These are phyloP conservation scores for Noctuana brunneofusca DNA, from an alignment of 2,888 invertebrate species.

Conservation along the genomic window DNA sequence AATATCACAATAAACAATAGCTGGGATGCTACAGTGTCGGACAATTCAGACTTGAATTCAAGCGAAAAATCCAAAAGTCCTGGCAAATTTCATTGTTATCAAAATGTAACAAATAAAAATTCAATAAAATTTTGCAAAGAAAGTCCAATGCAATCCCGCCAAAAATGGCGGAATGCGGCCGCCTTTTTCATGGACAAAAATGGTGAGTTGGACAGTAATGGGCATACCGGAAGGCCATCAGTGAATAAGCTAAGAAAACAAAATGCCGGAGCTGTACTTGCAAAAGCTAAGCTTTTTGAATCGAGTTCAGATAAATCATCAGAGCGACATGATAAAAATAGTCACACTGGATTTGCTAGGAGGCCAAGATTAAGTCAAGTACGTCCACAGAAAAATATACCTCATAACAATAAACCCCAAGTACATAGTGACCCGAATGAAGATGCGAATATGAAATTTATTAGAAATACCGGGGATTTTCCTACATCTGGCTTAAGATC, in stretches of 20 bases:
- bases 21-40: slow-evolving; percentile 61
- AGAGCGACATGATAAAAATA: slow-evolving; percentile 60
- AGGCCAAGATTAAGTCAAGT: slow-evolving; percentile 62
- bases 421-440: slow-evolving; percentile 44
- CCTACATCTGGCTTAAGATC: slow-evolving; percentile 40
- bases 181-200: slow-evolving; percentile 80
- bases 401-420: slow-evolving; percentile 51
- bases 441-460: slow-evolving; percentile 42
- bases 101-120: slow-evolving; percentile 53
- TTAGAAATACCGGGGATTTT: slow-evolving; percentile 43
- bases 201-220: slow-evolving; percentile 67
- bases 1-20: slow-evolving; percentile 57
- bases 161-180: slow-evolving; percentile 82
- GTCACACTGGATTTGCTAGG: slow-evolving; percentile 68
- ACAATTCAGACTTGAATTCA: slow-evolving; percentile 56
- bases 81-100: slow-evolving; percentile 52
- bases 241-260: slow-evolving; percentile 87
- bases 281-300: slow-evolving; percentile 90
- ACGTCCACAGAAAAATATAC: slow-evolving; percentile 52
- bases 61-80: slow-evolving; percentile 51
- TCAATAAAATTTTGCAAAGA: slow-evolving; percentile 49
- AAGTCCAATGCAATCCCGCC: slow-evolving; percentile 57
- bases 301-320: slow-evolving; percentile 78
- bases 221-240: slow-evolving; percentile 85
- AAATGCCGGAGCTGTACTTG: slow-evolving; percentile 91